These are phyloP conservation scores for Frankliniella fusca DNA, from an alignment of 2,888 invertebrate species.

Conservation along the genomic window DNA sequence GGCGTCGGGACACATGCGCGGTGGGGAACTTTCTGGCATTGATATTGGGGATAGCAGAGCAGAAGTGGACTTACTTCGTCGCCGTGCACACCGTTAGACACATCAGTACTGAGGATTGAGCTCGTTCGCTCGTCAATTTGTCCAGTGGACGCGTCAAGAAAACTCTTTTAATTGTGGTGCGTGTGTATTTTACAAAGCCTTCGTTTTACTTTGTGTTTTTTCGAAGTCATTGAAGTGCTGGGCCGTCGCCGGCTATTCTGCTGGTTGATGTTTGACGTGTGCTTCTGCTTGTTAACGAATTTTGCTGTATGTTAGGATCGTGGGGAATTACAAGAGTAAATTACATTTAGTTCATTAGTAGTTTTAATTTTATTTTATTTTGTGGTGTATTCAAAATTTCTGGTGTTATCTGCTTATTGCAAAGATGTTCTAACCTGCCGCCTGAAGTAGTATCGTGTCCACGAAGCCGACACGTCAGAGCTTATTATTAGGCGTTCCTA, in stretches of 20 bases:
- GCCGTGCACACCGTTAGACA: background rate
- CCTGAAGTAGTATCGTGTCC: background rate
- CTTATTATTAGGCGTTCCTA: background rate
- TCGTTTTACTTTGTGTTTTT: background rate
- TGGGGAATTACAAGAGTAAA: too few relatives aligned
- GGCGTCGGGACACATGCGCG: background rate
- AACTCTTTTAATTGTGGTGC: background rate
- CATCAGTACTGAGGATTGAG: background rate
- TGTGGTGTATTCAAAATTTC: too few relatives aligned
- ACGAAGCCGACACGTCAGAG: background rate
- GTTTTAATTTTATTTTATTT: too few relatives aligned
- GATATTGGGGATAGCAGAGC: background rate
- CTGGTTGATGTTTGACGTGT: background rate
- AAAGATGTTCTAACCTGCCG: too few relatives aligned
- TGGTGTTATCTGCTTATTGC: too few relatives aligned
- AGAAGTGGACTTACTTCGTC: background rate
- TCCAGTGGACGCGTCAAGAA: slow-evolving; percentile 15
- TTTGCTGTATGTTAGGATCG: too few relatives aligned
- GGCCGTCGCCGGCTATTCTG: background rate
- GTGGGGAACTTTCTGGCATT: slow-evolving; percentile 24
- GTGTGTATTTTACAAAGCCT: background rate
- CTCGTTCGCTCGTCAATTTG: background rate
- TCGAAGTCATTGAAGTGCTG: background rate
- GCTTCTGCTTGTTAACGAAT: background rate
- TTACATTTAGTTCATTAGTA: too few relatives aligned